A percentile compares a stretch with the other conserved stretches of the same genome.
Conservation (phyloP, 2,113 vertebrate species). For the Columba livia region DNA sequence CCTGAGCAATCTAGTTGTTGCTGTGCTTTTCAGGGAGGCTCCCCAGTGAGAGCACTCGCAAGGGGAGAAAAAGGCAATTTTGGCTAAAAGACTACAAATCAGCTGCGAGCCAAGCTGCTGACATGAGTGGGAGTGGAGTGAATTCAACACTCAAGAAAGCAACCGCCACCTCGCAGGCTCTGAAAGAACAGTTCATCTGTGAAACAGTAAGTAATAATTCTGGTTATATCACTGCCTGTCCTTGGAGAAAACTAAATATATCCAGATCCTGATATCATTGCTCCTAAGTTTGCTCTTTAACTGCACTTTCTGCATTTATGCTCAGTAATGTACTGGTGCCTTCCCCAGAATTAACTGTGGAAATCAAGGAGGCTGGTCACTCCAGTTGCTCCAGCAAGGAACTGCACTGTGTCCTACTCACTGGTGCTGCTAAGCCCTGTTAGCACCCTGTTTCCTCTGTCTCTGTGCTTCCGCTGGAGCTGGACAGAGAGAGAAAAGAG, state of each 20-base stretch:
- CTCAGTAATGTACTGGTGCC: not conserved
- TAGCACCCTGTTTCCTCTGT: not conserved
- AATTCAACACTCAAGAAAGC: slow-evolving; percentile 14
- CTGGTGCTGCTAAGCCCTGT: not conserved
- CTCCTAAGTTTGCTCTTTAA: not conserved
- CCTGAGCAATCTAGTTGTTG: not conserved
- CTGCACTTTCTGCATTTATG: not conserved
- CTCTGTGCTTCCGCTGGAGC: not conserved
- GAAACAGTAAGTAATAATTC: slow-evolving; percentile 11
- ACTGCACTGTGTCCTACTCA: not conserved
- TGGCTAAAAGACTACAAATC: not conserved
- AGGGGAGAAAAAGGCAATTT: not conserved
- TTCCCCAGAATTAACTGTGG: not conserved
- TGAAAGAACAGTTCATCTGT: not conserved
- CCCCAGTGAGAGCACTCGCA: not conserved
- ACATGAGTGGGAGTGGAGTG: slow-evolving; percentile 25
- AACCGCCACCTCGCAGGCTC: not conserved
- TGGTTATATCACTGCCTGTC: not conserved
- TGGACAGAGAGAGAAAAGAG: not conserved
- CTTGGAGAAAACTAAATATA: slow-evolving; percentile 28
- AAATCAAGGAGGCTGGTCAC: not conserved
- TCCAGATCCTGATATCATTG: not conserved
- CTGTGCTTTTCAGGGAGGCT: slow-evolving; percentile 14
- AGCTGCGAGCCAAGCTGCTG: not conserved
- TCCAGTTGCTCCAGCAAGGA: not conserved